Evolutionary conservation across 2,888 invertebrate species (phyloP), one percentile per base, ranked within the genome.

Genomic region (Ormyrus pomaceus): DNA sequence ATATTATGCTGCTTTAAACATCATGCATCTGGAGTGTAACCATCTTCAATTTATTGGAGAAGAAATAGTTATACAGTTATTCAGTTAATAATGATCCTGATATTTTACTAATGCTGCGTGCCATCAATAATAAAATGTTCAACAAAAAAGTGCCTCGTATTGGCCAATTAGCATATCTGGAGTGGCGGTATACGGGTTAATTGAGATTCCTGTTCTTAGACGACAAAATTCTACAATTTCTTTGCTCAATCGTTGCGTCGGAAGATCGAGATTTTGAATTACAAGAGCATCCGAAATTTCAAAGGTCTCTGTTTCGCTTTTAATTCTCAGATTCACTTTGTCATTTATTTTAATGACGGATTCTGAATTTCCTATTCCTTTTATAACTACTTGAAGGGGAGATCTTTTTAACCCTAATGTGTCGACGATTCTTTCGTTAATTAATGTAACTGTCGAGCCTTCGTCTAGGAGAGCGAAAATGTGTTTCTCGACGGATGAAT

Each of bases 391-490:
- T 5, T 70, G 2, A 5, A 8, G 3, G 1, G 13, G n/a, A n/a
- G 7, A 9, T 34, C 7, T 55, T 2, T 64, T 19, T 58, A 46
- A 10, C 0, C 62, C 62, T n/a, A 71, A 34, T 56, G 13, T 5
- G 1, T 64, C 11, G 1, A 77, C 13, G 19, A 70, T 7, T 34
- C 48, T 71, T 34, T 56, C n/a, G 48, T 77, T 61, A 11, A 77
- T 58, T 10, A 77, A 5, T 8, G 69, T 19, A 1, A 62, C 50
- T 10, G 69, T 69, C 6, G 62, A 61, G 5, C 62, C 61, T 8
- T 68, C 76, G n/a, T 69, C 76, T 13, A 76, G 8, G 6, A 76
- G 55, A 0, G 69, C 69, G 19, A 34, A 69, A 45, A 72, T 62
- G 1, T 9, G 19, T n/a, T 62, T 62, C 0, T 48, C 8, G 0